Base-by-base conservation (phyloP, 2,888 invertebrate species). In the Lysandra bellargus region DNA sequence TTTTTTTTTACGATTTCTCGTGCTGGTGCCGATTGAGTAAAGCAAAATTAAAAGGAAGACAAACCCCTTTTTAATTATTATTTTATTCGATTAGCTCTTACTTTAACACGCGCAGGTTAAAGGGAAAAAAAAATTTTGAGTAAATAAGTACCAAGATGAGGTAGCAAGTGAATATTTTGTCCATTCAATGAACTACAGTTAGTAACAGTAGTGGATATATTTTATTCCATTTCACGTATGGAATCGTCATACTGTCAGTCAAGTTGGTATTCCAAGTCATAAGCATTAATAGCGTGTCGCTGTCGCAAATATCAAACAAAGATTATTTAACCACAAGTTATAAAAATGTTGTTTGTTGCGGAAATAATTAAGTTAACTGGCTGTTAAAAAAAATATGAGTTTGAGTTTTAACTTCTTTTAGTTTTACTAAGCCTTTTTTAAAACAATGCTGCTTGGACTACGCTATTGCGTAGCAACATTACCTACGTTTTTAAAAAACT, bases 141-240 rank as follows among this genome's bases (percentile, higher is more conserved):
- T 23, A 23, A 64, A 30, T 5, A 23, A 64, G 12, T 5, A 30
- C 30, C 23, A 69, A 69, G 33, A 37, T 69, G 5, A 33, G 69
- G 23, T 64, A 64, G 23, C 23, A 64, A 64, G 30, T 64, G 4
- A 44, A 49, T 49, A 75, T 75, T 75, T 75, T 49, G 44, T 23
- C 5, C 14, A 49, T 75, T 44, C 49, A 49, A 75, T 75, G 75
- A 75, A 72, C 61, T 78, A 64, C 53, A 78, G 57, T 44, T 57
- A 60, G 53, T 14, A 61, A 23, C 33, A 60, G 76, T 76, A 79
- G 78, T 79, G 33, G 61, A 75, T 73, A 79, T 69, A 78, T 79
- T 80, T 73, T 57, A 79, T 74, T 64, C 44, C 75, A 77, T 74
- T 79, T 44, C 79, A 74, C 74, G 40, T 75, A 74, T 61, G 61